Evolutionary conservation across 92 coral and sea anemone species (phyloP).

Genomic region (Siderastrea siderea): DNA sequence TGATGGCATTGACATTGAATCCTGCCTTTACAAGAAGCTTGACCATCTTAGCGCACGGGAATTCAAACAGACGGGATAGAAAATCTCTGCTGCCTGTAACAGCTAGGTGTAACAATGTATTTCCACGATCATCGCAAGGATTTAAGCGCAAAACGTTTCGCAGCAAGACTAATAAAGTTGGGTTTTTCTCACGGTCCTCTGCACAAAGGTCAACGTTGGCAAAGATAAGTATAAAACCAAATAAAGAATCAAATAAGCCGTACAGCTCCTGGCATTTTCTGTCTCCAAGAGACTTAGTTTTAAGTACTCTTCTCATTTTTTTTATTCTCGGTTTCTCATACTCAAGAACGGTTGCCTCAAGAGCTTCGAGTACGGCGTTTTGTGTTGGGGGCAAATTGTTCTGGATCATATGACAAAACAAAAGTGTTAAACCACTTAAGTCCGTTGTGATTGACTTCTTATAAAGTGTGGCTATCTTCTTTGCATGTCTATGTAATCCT

Average conservation of each 20-base stretch:
- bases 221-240: conserved; percentile 62
- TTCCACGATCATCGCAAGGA: conserved; percentile 62
- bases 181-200: conserved; percentile 22
- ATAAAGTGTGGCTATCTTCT: conserved; percentile 70
- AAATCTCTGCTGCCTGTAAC: background rate
- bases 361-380: conserved; percentile 51
- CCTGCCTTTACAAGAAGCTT: too few species aligned
- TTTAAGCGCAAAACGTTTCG: conserved; percentile 58
- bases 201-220: conserved; percentile 34
- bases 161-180: conserved; percentile 23
- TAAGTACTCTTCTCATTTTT: background rate
- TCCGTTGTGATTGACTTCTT: conserved; percentile 60
- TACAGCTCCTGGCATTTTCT: conserved; percentile 13
- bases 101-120: conserved; percentile 62
- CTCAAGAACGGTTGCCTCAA: conserved; percentile 59
- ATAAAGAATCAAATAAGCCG: conserved; percentile 30
- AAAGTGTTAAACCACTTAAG: conserved; percentile 64
- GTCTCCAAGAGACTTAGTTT: background rate
- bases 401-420: conserved; percentile 82
- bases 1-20: too few species aligned
- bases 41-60: too few species aligned
- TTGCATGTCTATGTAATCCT: conserved; percentile 75
- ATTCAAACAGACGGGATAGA: too few species aligned
- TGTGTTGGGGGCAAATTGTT: conserved; percentile 65
- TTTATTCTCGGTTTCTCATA: conserved; percentile 36